These are phyloP conservation scores for Eucidaris tribuloides DNA, from an alignment of 35 echinoderm and acorn worm species.

Conservation along the genomic window DNA sequence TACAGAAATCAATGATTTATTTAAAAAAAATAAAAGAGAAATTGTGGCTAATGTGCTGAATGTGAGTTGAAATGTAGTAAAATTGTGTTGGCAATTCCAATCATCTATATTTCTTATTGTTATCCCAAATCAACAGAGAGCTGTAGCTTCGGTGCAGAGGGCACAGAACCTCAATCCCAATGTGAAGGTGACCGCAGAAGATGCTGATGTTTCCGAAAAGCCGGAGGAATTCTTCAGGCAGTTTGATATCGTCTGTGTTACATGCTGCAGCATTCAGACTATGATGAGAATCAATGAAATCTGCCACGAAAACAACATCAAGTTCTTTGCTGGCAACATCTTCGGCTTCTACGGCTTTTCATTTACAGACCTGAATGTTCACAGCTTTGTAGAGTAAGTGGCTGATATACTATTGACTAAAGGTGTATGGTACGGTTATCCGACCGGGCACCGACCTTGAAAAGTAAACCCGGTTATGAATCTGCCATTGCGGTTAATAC, in stretches of 20 bases:
- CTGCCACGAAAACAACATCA: constrained; percentile 80
- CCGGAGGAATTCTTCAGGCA: constrained; percentile 80
- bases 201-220: constrained; percentile 54
- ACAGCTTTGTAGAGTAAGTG: constrained; percentile 98
- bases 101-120: background rate
- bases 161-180: constrained; percentile 96
- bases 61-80: too few relatives aligned
- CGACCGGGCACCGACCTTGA: too few relatives aligned
- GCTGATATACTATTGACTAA: too few relatives aligned
- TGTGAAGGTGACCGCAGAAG: constrained; percentile 63
- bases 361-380: constrained; percentile 87
- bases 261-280: constrained; percentile 73
- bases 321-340: constrained; percentile 89
- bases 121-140: constrained; percentile 63
- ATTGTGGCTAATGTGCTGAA: too few relatives aligned
- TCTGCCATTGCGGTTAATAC: too few relatives aligned
- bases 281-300: constrained; percentile 78
- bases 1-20: too few relatives aligned
- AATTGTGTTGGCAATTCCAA: background rate
- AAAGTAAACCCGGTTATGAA: too few relatives aligned
- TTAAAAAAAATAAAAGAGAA: too few relatives aligned
- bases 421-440: too few relatives aligned
- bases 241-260: constrained; percentile 93
- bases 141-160: constrained; percentile 69
- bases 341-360: constrained; percentile 90